These are phyloP conservation scores for Ptilodon capucinus DNA, from an alignment of 2,888 invertebrate genomes.

Conservation along the genomic window DNA sequence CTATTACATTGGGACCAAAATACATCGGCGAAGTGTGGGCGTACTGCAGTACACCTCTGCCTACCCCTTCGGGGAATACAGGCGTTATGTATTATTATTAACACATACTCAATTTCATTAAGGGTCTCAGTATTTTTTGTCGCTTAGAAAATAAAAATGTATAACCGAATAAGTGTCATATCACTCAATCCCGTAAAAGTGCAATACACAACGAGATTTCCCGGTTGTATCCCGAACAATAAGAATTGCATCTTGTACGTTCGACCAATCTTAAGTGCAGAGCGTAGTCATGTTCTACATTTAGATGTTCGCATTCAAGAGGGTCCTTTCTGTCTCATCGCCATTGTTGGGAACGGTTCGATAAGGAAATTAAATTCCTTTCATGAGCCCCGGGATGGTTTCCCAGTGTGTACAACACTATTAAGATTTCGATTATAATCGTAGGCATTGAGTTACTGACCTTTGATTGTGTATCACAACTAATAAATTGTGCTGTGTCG, in stretches of 20 bases:
- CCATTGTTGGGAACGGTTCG: slow-evolving; percentile 1
- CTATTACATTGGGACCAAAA: too few relatives aligned
- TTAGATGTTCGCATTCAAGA: slow-evolving; percentile 37
- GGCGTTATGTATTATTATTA: too few relatives aligned
- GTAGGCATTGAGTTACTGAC: too few relatives aligned
- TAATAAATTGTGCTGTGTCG: too few relatives aligned
- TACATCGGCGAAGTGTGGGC: too few relatives aligned
- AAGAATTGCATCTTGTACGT: slow-evolving; percentile 45
- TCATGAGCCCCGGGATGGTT: background rate
- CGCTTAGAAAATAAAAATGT: too few relatives aligned
- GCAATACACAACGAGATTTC: slow-evolving; percentile 26
- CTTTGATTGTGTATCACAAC: background rate
- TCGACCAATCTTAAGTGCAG: slow-evolving; percentile 55
- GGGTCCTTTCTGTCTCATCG: slow-evolving; percentile 1
- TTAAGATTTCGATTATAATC: background rate
- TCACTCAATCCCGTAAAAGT: slow-evolving; percentile 6
- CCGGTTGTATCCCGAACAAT: slow-evolving; percentile 40
- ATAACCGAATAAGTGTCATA: background rate
- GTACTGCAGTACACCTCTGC: too few relatives aligned
- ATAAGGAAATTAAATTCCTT: slow-evolving; percentile 1
- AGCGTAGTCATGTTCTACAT: slow-evolving; percentile 52
- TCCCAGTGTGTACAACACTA: background rate
- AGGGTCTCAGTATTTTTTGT: too few relatives aligned
- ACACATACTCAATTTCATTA: too few relatives aligned
- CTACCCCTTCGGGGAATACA: too few relatives aligned